A percentile compares a stretch with the other conserved stretches of the same genome.
Evolutionary conservation across 2,888 invertebrate species (phyloP).

Genomic region (Nemotelus pantherinus): DNA sequence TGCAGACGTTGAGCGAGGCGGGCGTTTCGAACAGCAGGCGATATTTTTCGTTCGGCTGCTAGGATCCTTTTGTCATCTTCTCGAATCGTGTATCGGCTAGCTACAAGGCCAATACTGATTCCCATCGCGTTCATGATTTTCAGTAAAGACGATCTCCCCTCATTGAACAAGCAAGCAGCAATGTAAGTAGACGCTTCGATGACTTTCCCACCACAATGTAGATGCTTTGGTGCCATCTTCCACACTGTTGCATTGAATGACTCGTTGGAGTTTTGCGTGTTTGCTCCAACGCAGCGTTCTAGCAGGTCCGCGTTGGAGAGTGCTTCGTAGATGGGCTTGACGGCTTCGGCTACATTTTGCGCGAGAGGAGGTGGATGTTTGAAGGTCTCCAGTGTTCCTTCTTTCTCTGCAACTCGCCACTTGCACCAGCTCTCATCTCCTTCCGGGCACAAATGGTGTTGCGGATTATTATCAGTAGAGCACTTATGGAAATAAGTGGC

Average conservation of each 20-base stretch:
- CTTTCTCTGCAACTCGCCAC: background rate
- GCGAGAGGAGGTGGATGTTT: conserved; percentile 1
- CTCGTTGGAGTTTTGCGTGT: background rate
- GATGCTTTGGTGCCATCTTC: conserved; percentile 23
- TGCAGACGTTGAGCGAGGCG: conserved; percentile 10
- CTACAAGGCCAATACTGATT: conserved; percentile 7
- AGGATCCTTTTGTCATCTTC: background rate
- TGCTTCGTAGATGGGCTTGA: conserved; percentile 7
- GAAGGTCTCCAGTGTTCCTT: background rate
- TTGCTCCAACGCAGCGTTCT: too few relatives aligned
- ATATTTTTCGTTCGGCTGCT: conserved; percentile 9
- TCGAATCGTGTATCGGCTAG: conserved; percentile 2
- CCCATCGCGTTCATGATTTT: conserved; percentile 4
- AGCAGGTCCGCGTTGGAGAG: background rate
- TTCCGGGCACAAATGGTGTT: conserved; percentile 13
- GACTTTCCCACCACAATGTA: background rate
- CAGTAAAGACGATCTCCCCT: conserved; percentile 14
- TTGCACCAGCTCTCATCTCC: conserved; percentile 14
- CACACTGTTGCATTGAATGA: conserved; percentile 7
- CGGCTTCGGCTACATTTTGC: background rate
- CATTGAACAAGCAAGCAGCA: conserved; percentile 11
- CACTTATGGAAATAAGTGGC: conserved; percentile 17
- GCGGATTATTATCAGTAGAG: conserved; percentile 7
- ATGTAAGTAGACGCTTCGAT: background rate
- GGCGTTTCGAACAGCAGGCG: conserved; percentile 2